A percentile compares a stretch with the other conserved stretches of the same genome.
These are phyloP conservation scores for Drosophila anomalata DNA, from an alignment of 2,888 invertebrate genomes.

Conservation along the genomic window DNA sequence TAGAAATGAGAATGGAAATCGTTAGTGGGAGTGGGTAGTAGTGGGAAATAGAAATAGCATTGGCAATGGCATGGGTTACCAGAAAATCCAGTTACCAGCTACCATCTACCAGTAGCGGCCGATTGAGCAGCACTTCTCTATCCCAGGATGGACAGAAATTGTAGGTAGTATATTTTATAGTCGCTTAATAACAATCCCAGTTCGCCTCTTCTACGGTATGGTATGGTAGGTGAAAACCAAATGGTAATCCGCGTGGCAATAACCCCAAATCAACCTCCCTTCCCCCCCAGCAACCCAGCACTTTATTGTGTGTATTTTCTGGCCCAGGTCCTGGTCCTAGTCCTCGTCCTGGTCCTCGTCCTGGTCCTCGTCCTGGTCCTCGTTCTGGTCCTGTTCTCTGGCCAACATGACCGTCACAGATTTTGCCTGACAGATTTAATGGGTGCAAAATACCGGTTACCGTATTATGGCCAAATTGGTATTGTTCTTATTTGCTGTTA, in stretches of 20 bases:
- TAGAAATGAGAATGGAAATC: background rate
- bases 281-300: conserved; percentile 9
- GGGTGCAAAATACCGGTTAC: conserved; percentile 70
- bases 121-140: conserved; percentile 58
- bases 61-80: background rate
- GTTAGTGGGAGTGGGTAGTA: background rate
- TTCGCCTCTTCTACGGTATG: background rate
- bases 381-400: conserved; percentile 5
- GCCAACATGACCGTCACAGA: conserved; percentile 46
- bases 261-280: background rate
- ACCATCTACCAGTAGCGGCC: conserved; percentile 45
- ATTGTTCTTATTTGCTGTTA: conserved; percentile 33
- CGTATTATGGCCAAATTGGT: conserved; percentile 55
- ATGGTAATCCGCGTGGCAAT: conserved; percentile 22
- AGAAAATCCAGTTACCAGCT: background rate
- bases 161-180: conserved; percentile 34
- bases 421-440: conserved; percentile 75
- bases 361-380: background rate
- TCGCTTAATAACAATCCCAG: conserved; percentile 45
- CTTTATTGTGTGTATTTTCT: conserved; percentile 10
- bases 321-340: background rate
- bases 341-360: background rate
- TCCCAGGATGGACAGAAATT: background rate
- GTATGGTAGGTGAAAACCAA: conserved; percentile 3
- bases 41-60: background rate